Percentiles rank a stretch among this genome's conserved stretches.
These are phyloP conservation scores for Aviceda subcristata DNA, from an alignment of 2,113 vertebrate species.

Conservation along the genomic window DNA sequence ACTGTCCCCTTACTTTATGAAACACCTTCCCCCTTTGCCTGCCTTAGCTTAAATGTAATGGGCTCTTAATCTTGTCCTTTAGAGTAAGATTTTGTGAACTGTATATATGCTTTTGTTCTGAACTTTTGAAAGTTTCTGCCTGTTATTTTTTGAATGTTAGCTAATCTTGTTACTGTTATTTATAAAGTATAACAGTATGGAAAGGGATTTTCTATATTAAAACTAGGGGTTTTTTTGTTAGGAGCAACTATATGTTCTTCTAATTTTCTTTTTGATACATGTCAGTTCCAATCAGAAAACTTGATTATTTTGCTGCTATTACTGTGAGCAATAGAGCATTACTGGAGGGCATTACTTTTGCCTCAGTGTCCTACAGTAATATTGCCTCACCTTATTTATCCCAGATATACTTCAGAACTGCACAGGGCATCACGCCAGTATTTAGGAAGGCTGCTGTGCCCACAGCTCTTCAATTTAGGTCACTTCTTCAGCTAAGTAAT, in stretches of 20 bases:
- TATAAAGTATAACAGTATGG: not conserved
- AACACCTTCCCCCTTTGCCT: not conserved
- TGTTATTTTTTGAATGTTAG: not conserved
- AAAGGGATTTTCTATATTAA: not conserved
- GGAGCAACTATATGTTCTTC: constrained; percentile 42
- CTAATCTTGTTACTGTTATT: not conserved
- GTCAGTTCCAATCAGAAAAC: constrained; percentile 40
- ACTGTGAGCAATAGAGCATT: constrained; percentile 46
- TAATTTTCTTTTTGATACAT: constrained; percentile 52
- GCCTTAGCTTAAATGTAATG: not conserved
- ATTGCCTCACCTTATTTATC: constrained; percentile 37
- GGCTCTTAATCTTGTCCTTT: not conserved
- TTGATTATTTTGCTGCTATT: constrained; percentile 50
- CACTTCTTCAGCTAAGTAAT: not conserved
- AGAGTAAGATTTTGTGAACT: not conserved
- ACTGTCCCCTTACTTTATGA: not conserved
- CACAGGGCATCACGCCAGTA: not conserved
- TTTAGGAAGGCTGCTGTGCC: not conserved
- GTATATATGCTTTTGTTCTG: not conserved
- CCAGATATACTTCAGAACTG: constrained; percentile 38
- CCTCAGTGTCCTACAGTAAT: constrained; percentile 26
- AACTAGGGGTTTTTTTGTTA: constrained; percentile 33
- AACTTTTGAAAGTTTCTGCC: not conserved
- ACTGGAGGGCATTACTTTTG: constrained; percentile 55
- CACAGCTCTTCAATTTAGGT: not conserved